phyloP scores from a whole-genome alignment of 2,113 vertebrate species.

The Oreochromis tanganicae region DNA sequence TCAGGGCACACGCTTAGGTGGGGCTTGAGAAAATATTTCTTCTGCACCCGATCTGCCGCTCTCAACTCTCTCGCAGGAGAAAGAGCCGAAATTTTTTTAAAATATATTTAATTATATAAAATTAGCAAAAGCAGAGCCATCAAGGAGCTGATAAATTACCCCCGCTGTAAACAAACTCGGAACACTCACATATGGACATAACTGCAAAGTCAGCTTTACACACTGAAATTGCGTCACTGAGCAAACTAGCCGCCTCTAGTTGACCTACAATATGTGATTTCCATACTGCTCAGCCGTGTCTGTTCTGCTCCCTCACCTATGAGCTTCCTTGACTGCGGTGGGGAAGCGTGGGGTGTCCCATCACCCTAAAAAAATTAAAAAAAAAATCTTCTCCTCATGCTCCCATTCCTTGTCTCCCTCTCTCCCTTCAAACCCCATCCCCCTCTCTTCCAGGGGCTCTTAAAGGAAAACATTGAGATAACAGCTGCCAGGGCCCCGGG shows the following conservation, averaged over 20 bases:
- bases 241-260: slow-evolving; percentile 19
- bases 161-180: neutral
- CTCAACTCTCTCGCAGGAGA: neutral
- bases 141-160: slow-evolving; percentile 3
- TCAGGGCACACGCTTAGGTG: slow-evolving; percentile 65
- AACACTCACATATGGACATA: neutral
- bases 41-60: slow-evolving; percentile 13
- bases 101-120: neutral
- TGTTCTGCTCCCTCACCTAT: neutral
- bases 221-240: slow-evolving; percentile 31
- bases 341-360: slow-evolving; percentile 2
- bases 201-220: slow-evolving; percentile 59
- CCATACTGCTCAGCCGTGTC: neutral
- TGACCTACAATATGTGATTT: slow-evolving; percentile 30
- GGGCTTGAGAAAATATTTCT: slow-evolving; percentile 71
- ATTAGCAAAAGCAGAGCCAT: neutral
- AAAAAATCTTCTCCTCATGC: slow-evolving; percentile 27
- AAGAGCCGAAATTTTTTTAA: neutral
- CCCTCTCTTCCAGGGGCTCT: slow-evolving; percentile 63
- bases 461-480: slow-evolving; percentile 76
- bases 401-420: neutral
- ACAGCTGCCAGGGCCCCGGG: slow-evolving; percentile 75
- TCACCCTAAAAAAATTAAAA: slow-evolving; percentile 23
- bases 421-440: slow-evolving; percentile 26
- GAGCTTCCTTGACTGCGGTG: neutral